Conservation (phyloP, 2,888 invertebrate genomes). For the Cataglyphis albicans region DNA sequence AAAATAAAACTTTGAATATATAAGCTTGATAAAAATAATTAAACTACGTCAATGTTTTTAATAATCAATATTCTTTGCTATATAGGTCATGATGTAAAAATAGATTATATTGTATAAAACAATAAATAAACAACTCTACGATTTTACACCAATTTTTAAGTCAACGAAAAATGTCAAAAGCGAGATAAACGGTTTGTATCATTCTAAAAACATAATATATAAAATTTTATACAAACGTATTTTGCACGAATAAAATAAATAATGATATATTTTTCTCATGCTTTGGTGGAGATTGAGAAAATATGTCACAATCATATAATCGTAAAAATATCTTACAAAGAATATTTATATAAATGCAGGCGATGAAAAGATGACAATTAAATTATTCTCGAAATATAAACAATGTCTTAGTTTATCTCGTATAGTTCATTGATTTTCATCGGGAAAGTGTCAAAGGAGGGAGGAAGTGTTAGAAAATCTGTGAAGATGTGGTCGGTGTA, state of each 20-base stretch:
- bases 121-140: too few species aligned
- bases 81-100: slow-evolving; percentile 32
- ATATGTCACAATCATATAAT: neutral
- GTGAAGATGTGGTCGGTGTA: slow-evolving; percentile 18
- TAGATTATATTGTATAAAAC: slow-evolving; percentile 12
- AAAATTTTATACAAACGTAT: neutral
- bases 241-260: neutral
- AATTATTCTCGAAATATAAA: slow-evolving; percentile 44
- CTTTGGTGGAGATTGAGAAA: neutral
- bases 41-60: slow-evolving; percentile 30
- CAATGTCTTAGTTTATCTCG: slow-evolving; percentile 31
- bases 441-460: slow-evolving; percentile 26
- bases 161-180: neutral
- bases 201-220: neutral
- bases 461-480: slow-evolving; percentile 27
- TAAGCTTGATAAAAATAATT: slow-evolving; percentile 33
- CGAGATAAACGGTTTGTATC: neutral
- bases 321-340: neutral
- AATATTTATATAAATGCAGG: neutral
- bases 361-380: neutral
- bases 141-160: neutral
- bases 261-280: neutral
- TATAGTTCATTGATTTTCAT: slow-evolving; percentile 66
- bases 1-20: slow-evolving; percentile 3
- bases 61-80: slow-evolving; percentile 20